A percentile compares a stretch with the other conserved stretches of the same genome.
Conservation (phyloP, 2,113 vertebrate genomes). For the Serinus canaria region DNA sequence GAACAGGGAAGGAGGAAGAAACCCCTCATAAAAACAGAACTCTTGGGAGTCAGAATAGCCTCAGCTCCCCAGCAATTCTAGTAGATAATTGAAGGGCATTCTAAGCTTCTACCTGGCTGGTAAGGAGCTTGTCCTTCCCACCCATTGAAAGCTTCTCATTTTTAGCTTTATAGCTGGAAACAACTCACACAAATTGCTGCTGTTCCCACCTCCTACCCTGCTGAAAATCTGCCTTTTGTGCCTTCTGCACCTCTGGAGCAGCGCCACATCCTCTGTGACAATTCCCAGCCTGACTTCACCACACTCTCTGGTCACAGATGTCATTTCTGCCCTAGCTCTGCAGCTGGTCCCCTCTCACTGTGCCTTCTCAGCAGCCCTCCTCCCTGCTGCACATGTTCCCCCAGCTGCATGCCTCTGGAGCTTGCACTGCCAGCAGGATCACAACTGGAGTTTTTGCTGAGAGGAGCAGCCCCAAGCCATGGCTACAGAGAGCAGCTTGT, state of each 20-base stretch:
- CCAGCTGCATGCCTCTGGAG: not conserved
- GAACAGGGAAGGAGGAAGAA: not conserved
- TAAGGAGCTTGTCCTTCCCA: not conserved
- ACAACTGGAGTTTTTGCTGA: not conserved
- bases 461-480: not conserved
- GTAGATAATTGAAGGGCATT: not conserved
- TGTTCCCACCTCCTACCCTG: not conserved
- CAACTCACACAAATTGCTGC: not conserved
- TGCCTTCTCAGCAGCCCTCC: not conserved
- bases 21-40: not conserved
- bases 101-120: not conserved
- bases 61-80: not conserved
- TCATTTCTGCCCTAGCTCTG: not conserved
- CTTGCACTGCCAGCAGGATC: not conserved
- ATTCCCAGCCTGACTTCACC: not conserved
- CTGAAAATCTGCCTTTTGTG: not conserved
- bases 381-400: not conserved
- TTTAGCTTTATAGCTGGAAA: not conserved
- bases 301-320: not conserved
- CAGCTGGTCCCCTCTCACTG: not conserved
- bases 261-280: not conserved
- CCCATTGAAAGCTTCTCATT: not conserved
- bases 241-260: not conserved
- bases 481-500: not conserved
- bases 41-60: not conserved